These are phyloP conservation scores for Hesperophylax magnus DNA, from an alignment of 1,140 invertebrate genomes.

Conservation along the genomic window DNA sequence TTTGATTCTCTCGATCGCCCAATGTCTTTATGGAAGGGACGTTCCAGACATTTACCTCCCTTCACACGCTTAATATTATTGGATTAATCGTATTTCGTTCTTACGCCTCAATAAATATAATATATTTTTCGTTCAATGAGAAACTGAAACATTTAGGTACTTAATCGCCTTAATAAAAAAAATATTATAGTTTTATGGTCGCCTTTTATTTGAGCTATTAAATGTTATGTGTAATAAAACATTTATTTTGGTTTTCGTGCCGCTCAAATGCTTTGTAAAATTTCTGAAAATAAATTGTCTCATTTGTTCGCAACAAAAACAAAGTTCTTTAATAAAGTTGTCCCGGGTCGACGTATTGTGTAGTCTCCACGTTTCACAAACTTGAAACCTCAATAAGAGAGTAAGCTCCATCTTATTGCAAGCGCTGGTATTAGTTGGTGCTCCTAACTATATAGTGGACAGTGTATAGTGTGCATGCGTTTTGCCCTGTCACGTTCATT, in stretches of 20 bases:
- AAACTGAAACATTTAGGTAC: no score
- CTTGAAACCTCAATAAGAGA: background rate
- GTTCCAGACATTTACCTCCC: no score
- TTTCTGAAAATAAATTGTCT: background rate
- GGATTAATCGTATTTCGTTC: no score
- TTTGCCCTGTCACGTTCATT: constrained; percentile 30
- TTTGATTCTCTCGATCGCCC: no score
- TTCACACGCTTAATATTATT: no score
- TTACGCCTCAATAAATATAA: no score
- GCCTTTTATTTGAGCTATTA: no score
- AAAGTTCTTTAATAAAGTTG: constrained; percentile 18
- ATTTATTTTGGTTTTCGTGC: background rate
- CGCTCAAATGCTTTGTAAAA: background rate
- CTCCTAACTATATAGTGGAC: no score
- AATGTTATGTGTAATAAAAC: background rate
- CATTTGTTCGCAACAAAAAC: background rate
- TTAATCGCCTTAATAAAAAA: no score
- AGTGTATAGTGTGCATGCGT: constrained; percentile 5
- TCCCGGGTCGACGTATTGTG: background rate
- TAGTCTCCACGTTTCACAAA: background rate
- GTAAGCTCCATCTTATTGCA: constrained; percentile 19
- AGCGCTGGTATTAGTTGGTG: background rate
- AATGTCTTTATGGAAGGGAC: no score
- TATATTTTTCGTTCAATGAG: no score
- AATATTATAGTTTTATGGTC: no score